phyloP scores from a whole-genome alignment of 2,113 vertebrate species.

The Isurus oxyrinchus region DNA sequence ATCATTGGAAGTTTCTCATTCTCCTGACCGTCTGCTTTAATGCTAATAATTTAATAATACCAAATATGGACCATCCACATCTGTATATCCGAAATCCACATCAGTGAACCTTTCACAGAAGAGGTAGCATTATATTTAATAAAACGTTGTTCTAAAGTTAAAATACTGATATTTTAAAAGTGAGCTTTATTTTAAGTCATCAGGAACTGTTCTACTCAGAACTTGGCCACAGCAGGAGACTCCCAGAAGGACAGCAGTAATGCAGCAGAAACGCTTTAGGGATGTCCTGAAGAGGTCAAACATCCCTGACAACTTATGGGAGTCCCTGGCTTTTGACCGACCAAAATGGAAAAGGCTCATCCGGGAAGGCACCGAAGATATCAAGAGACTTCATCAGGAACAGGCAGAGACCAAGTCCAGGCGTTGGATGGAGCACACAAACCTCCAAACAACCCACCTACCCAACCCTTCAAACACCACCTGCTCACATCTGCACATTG shows the following conservation, averaged over 20 bases:
- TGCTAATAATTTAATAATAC: not conserved
- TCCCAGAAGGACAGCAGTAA: not conserved
- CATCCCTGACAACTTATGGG: not conserved
- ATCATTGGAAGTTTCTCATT: not conserved
- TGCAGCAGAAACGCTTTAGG: not conserved
- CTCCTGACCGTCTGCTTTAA: not conserved
- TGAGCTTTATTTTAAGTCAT: not conserved
- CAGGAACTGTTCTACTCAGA: too few species aligned
- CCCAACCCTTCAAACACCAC: too few species aligned
- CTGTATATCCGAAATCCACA: not conserved
- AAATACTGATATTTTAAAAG: not conserved
- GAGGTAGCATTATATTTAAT: not conserved
- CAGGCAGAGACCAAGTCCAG: too few species aligned
- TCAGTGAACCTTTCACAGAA: not conserved
- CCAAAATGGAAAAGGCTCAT: too few species aligned
- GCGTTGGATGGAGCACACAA: too few species aligned
- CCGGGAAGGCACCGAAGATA: too few species aligned
- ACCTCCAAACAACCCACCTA: too few species aligned
- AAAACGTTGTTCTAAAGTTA: not conserved
- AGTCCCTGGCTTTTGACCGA: too few species aligned
- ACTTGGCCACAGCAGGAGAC: not conserved
- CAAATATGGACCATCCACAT: not conserved
- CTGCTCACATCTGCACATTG: too few species aligned
- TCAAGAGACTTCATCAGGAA: too few species aligned
- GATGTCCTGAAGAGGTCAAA: too few species aligned